Evolutionary conservation across 2,113 vertebrate genomes (phyloP).

Genomic region (Neomonachus schauinslandi): DNA sequence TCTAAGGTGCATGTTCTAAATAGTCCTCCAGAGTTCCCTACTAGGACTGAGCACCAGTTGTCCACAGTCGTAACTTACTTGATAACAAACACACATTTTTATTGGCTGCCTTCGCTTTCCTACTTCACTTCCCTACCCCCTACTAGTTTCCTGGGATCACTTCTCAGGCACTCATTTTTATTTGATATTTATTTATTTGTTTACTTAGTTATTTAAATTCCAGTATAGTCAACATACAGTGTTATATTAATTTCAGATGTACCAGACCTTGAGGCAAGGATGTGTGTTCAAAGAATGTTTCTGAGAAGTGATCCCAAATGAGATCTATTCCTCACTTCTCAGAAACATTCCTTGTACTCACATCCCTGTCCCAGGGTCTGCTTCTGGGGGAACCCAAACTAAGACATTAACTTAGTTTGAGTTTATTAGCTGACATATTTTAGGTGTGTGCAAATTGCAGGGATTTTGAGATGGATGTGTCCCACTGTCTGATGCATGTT

Average conservation of each 20-base stretch:
- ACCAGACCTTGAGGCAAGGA: neutral
- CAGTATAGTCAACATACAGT: neutral
- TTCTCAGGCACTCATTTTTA: neutral
- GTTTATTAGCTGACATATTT: neutral
- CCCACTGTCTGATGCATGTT: neutral
- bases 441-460: neutral
- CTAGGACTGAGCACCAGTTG: neutral
- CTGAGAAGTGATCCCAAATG: neutral
- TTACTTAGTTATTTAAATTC: neutral
- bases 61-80: neutral
- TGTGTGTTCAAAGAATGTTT: neutral
- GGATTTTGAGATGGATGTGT: neutral
- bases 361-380: neutral
- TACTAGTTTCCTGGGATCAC: neutral
- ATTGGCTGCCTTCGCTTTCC: neutral
- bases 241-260: neutral
- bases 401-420: neutral
- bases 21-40: neutral
- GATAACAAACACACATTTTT: neutral
- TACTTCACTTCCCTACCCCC: neutral
- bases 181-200: neutral
- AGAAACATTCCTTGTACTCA: neutral
- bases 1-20: neutral
- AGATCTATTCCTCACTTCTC: neutral
- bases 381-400: neutral